A percentile compares a stretch with the other conserved stretches of the same genome.
phyloP scores from a whole-genome alignment of 2,888 invertebrate species.

The Bimastos eiseni region DNA sequence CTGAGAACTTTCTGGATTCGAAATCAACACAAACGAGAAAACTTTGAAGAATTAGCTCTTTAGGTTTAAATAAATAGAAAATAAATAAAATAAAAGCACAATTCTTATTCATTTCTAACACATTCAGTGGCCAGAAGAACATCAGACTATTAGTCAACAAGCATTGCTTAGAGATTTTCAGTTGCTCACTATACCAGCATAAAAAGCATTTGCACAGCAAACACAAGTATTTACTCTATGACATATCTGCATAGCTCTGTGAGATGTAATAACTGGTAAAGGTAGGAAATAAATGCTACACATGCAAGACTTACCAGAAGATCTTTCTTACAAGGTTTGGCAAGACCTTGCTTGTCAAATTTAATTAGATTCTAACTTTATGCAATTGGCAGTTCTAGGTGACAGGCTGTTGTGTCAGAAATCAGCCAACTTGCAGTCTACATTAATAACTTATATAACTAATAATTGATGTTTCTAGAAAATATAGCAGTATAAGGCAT shows the following conservation, averaged over 20 bases:
- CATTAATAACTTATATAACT: not conserved
- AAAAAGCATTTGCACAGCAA: not conserved
- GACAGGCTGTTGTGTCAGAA: not conserved
- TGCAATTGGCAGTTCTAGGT: not conserved
- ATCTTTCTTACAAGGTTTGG: not conserved
- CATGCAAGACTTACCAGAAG: not conserved
- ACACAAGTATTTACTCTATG: not conserved
- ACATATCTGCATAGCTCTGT: not conserved
- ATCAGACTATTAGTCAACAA: no score
- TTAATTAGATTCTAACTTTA: not conserved
- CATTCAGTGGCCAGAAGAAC: not conserved
- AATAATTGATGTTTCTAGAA: not conserved
- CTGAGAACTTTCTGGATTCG: not conserved
- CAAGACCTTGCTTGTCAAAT: not conserved
- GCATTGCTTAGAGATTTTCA: not conserved
- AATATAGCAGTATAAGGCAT: not conserved
- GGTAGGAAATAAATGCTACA: not conserved
- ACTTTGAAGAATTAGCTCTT: not conserved
- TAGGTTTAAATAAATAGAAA: not conserved
- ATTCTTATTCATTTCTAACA: not conserved
- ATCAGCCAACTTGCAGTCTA: not conserved
- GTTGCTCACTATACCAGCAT: not conserved
- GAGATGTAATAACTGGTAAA: not conserved
- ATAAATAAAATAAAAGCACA: not conserved
- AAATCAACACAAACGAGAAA: not conserved